A percentile compares a stretch with the other conserved stretches of the same genome.
These are phyloP conservation scores for Esox niger DNA, from an alignment of 2,113 vertebrate genomes.

Conservation along the genomic window DNA sequence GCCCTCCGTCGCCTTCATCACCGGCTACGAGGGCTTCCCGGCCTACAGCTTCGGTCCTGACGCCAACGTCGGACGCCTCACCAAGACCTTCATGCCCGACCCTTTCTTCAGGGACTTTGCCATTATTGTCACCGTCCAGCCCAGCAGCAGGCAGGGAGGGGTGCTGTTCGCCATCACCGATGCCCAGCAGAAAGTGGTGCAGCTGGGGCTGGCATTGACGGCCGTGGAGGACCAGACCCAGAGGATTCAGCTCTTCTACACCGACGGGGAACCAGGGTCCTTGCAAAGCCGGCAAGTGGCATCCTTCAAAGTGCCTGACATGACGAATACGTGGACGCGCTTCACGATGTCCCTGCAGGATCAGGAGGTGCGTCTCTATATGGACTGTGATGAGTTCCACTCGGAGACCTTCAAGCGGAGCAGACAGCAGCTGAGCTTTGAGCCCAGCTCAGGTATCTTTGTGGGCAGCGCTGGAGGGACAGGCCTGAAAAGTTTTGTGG, in stretches of 20 bases:
- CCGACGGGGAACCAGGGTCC: slow-evolving; percentile 70
- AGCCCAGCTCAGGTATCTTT: slow-evolving; percentile 88
- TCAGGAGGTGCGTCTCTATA: slow-evolving; percentile 76
- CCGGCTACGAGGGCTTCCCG: slow-evolving; percentile 85
- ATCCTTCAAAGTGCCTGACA: slow-evolving; percentile 83
- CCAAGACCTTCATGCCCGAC: slow-evolving; percentile 79
- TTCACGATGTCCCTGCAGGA: slow-evolving; percentile 78
- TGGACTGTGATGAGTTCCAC: slow-evolving; percentile 88
- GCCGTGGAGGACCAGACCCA: slow-evolving; percentile 78
- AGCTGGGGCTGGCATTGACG: slow-evolving; percentile 85
- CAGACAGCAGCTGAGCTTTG: slow-evolving; percentile 72
- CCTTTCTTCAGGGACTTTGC: slow-evolving; percentile 87
- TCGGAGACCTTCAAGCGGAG: slow-evolving; percentile 73
- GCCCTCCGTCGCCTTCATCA: slow-evolving; percentile 85
- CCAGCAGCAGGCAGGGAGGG: slow-evolving; percentile 76
- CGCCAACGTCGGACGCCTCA: slow-evolving; percentile 86
- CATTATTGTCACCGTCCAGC: slow-evolving; percentile 77
- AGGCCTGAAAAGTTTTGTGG: slow-evolving; percentile 83
- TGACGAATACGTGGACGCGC: slow-evolving; percentile 88
- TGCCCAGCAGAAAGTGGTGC: slow-evolving; percentile 85
- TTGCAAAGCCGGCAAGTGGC: slow-evolving; percentile 80
- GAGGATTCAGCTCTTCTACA: slow-evolving; percentile 87
- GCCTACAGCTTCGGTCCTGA: slow-evolving; percentile 86
- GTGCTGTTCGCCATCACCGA: slow-evolving; percentile 91
- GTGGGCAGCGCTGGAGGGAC: slow-evolving; percentile 89